Evolutionary conservation across 2,888 invertebrate species (phyloP), one percentile per base, ranked within the genome.

Genomic region (Eumerus sabulonum): DNA sequence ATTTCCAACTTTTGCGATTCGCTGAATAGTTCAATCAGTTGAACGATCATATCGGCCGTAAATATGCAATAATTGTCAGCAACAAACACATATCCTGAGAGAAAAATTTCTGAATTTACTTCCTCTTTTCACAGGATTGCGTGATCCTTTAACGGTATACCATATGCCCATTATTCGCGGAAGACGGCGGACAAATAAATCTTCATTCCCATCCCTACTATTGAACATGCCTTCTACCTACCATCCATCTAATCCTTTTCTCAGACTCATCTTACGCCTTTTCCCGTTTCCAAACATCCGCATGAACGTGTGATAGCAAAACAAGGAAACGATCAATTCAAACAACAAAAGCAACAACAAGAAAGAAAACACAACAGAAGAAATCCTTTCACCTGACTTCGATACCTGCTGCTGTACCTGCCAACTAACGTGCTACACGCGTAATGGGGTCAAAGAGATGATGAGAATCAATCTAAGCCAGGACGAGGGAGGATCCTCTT

Each of bases 311-410:
- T 77, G 77, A 77, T 77, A 72, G 48, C 50, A 45, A 77, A 77
- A 77, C 40, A 77, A 77, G 72, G 77, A 72, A 77, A 57, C 72
- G 42, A 72, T 68, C 72, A 77, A 62, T 72, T 42, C 57, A 18
- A 51, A 63, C 5, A 54, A 63, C 9, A 45, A 54, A 18, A 36
- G 18, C 45, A 62, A 68, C 14, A 48, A 40, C 13, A 27, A 9
- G 45, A 51, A 63, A 73, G 70, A 56, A 73, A 64, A n/a, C n/a
- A n/a, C n/a, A n/a, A n/a, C n/a, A 74, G 54, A 70, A 70, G 14
- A 64, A 79, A 62, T 79, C 70, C 79, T 73, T 79, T 79, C 79
- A 79, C 79, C 79, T 79, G 79, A 79, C 79, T 60, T 59, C n/a
- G 18, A 70, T 73, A 79, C 79, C 79, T 79, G 79, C 68, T 53